Evolutionary conservation across 2,888 invertebrate species (phyloP), one percentile per base, ranked within the genome.

Genomic region (Caenorhabditis japonica): DNA sequence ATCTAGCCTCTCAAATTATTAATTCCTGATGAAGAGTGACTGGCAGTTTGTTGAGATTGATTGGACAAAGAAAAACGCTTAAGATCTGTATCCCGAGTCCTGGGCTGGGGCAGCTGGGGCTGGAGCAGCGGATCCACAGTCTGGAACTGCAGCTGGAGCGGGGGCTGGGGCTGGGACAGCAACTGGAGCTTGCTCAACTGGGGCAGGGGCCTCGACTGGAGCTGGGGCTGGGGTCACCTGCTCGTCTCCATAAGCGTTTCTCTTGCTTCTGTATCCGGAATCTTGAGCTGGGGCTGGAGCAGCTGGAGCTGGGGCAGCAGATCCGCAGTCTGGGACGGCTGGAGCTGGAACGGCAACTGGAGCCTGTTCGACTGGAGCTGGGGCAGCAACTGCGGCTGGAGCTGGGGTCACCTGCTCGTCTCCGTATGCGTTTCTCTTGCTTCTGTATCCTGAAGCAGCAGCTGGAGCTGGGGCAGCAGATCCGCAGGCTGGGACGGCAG

Each of bases 331-430:
- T 49, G 61, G 51, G 17, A 47, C 66, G 38, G 53, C 60, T 56
- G 64, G 64, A 21, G 69, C 69, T 27, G 72, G 52, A 5, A 59
- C 68, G 38, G 61, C 60, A 25, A 52, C 61, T 58, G 69, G 60
- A 19, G 59, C 69, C 15, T 55, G 39, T 0, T 52, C 53, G 21
- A 52, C 60, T 49, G 61, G 68, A 21, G 69, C 61, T 30, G 61
- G 56, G 25, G 53, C 53, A 17, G 47, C 27, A 25, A 44, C 56
- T 30, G 56, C 39, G 19, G 68, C 66, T 56, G 68, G 55, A 7
- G 70, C 76, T 49, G 78, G 76, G 38, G 76, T 69, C 15, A 75
- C 74, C 34, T 49, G 47, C 23, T 77, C 79, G 17, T 79, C 79
- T 66, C 79, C 79, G 51, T 80, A 80, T 43, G 64, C 59, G 74